phyloP scores from a whole-genome alignment of 2,113 vertebrate species.

The Macaca fascicularis region DNA sequence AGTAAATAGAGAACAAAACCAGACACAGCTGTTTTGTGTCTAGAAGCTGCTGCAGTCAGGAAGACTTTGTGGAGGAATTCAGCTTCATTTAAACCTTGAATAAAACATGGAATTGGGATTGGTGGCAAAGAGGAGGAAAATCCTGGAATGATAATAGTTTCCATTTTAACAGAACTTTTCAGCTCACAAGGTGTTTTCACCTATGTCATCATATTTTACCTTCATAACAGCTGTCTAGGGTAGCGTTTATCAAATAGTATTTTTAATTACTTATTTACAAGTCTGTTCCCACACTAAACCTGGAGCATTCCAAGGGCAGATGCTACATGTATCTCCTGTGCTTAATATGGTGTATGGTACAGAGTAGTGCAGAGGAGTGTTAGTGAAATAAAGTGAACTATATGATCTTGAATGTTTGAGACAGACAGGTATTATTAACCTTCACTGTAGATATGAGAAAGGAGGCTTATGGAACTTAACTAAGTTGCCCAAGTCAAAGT shows the following conservation, averaged over 20 bases:
- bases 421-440: neutral
- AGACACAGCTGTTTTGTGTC: neutral
- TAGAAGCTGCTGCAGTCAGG: neutral
- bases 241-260: neutral
- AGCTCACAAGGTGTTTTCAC: neutral
- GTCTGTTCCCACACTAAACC: neutral
- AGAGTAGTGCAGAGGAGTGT: neutral
- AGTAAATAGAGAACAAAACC: neutral
- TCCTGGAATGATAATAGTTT: neutral
- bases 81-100: constrained; percentile 1
- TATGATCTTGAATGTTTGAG: neutral
- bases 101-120: neutral
- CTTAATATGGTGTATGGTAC: neutral
- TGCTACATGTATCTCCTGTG: neutral
- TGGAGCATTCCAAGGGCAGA: neutral
- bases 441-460: neutral
- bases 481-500: neutral
- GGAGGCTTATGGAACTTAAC: neutral
- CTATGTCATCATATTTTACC: neutral
- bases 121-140: neutral
- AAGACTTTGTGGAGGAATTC: neutral
- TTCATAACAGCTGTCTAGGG: neutral
- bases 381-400: neutral
- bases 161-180: neutral
- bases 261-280: neutral